Base-by-base conservation (phyloP, 1,140 invertebrate species). In the Ruditapes philippinarum region DNA sequence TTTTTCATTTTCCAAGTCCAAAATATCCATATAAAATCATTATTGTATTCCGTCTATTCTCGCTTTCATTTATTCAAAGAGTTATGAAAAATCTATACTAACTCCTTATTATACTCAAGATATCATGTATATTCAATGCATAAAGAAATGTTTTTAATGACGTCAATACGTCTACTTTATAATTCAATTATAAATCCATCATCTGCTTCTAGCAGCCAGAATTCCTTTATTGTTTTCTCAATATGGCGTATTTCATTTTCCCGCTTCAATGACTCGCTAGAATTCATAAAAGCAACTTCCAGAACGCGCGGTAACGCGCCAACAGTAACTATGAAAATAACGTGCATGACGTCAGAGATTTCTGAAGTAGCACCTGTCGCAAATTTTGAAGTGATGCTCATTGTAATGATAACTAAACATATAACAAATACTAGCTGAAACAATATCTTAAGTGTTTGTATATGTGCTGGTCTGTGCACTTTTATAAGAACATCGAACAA, bases 311-410 rank as follows among this genome's bases (percentile, higher is more conserved):
- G 83, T 17, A 86, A 51, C n/a, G 83, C 68, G 5, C 83, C 83
- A 28, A 86, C 42, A 12, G 70, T 76, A 12, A 86, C 83, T 14
- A 86, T 86, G 42, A 86, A 86, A 3, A 86, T 49, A 1, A 86
- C 83, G n/a, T 86, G 83, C 83, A 86, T 86, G 28, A 86, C 83
- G 1, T 86, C 83, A 0, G 83, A 76, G 4, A 76, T 60, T 33
- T 76, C 68, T 25, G 42, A 54, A 0, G 68, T 42, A 12, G 45
- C 31, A 36, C 68, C 70, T 4, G 57, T 54, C 3, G 45, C 40
- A 17, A 45, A 62, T 17, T 57, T 60, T 9, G 73, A 60, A 14
- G 60, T 76, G 9, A 86, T 86, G 12, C 40, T 40, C 36, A 83
- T 45, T 31, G 80, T 83, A 5, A 38, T 31, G 9, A 40, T 38